Evolutionary conservation across 2,888 invertebrate genomes (phyloP).

Genomic region (Ophion costatus): DNA sequence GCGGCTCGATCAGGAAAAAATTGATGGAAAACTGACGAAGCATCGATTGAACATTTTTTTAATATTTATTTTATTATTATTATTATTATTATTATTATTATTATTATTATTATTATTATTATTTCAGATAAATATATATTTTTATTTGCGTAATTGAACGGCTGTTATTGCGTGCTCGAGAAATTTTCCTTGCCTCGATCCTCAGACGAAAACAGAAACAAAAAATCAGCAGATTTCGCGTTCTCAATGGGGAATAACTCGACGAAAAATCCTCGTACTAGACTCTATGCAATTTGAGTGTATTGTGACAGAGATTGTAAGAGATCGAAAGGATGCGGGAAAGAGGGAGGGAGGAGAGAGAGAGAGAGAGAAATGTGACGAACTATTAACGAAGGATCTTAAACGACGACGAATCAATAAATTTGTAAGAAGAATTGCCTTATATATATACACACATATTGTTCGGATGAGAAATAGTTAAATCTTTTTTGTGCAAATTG

Average conservation of each 20-base stretch:
- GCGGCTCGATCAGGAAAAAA: slow-evolving; percentile 60
- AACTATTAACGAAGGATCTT: slow-evolving; percentile 26
- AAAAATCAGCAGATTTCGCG: slow-evolving; percentile 40
- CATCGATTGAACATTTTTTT: slow-evolving; percentile 24
- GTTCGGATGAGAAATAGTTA: slow-evolving; percentile 18
- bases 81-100: slow-evolving; percentile 8
- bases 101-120: no score
- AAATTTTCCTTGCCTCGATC: slow-evolving; percentile 53
- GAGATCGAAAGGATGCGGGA: slow-evolving; percentile 16
- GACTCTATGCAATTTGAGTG: neutral
- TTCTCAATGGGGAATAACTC: slow-evolving; percentile 43
- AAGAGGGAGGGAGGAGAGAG: slow-evolving; percentile 1
- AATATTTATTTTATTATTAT: slow-evolving; percentile 2
- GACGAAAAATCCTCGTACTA: slow-evolving; percentile 20
- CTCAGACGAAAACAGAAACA: slow-evolving; percentile 15
- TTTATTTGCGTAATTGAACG: slow-evolving; percentile 12
- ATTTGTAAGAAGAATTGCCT: slow-evolving; percentile 78
- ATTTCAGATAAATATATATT: slow-evolving; percentile 13
- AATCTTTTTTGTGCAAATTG: neutral
- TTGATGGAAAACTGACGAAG: slow-evolving; percentile 9
- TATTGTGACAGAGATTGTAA: neutral
- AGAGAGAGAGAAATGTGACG: slow-evolving; percentile 16
- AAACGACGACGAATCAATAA: slow-evolving; percentile 68
- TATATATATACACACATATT: slow-evolving; percentile 57
- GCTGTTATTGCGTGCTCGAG: neutral